Evolutionary conservation across 2,888 invertebrate species (phyloP).

Genomic region (Busseola fusca): DNA sequence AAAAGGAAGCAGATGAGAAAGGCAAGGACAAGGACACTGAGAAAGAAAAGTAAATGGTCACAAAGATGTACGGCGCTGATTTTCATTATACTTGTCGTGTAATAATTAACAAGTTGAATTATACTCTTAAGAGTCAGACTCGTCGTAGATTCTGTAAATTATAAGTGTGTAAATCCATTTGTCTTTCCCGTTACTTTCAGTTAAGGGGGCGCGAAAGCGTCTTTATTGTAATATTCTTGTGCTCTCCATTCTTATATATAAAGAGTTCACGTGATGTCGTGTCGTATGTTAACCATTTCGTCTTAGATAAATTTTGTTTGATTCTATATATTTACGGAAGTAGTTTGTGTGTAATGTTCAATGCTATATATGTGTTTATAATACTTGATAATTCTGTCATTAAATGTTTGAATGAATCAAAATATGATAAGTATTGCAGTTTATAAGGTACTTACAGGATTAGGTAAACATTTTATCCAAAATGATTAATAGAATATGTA

Average conservation of each 20-base stretch:
- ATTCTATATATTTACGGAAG: conserved; percentile 52
- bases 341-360: conserved; percentile 63
- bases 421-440: conserved; percentile 67
- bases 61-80: conserved; percentile 55
- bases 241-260: conserved; percentile 64
- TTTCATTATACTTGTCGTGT: conserved; percentile 56
- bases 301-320: conserved; percentile 47
- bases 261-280: conserved; percentile 71
- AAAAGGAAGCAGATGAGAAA: conserved; percentile 92
- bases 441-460: conserved; percentile 74
- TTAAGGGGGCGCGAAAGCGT: conserved; percentile 71
- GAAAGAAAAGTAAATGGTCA: conserved; percentile 73
- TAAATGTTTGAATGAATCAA: conserved; percentile 60
- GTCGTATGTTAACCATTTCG: conserved; percentile 62
- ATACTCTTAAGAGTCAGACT: conserved; percentile 81
- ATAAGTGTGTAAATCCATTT: conserved; percentile 87
- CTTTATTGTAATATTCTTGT: conserved; percentile 65
- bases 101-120: conserved; percentile 70
- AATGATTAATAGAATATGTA: conserved; percentile 66
- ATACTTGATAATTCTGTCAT: conserved; percentile 56
- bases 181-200: conserved; percentile 84
- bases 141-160: conserved; percentile 82
- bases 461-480: conserved; percentile 70
- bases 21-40: conserved; percentile 88
- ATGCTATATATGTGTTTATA: conserved; percentile 58